Evolutionary conservation across 2,797 vertebrate genomes (phyloP), one percentile per base, ranked within the genome.

Genomic region (Basileuterus tristriatus): DNA sequence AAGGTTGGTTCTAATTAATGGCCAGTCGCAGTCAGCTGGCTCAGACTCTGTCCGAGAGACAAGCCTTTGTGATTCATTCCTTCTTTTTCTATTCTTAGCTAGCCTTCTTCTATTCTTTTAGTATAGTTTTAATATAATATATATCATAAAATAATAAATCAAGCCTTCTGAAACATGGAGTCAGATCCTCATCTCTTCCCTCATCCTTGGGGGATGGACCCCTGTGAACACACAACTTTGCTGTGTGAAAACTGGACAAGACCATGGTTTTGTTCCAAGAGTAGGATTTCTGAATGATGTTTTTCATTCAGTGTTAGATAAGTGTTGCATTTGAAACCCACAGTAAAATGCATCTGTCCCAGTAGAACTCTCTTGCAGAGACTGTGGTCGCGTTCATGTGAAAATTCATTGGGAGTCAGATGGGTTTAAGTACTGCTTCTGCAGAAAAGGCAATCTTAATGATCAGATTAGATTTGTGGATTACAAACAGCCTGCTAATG

Each of bases 341-440:
- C 5, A 60, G 15, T 39, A 62, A 91, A 76, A 62, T 39, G 7
- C 20, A 9, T 30, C n/a, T 70, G 17, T 72, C 21, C 8, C n/a
- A 43, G 46, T 12, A 49, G 12, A 47, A 22, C 41, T 50, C 20
- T 67, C 14, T 44, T 90, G 21, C 21, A 52, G 26, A 47, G 24
- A 7, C n/a, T 50, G 1, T 59, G 20, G 20, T 50, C 7, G 11
- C 2, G 2, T 62, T 26, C 15, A 6, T 7, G 4, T 70, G 44
- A 41, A 60, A 74, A 62, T 43, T 60, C n/a, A 11, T 13, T 68
- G 29, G 23, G 34, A 71, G 14, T 69, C 44, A 44, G 43, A 15
- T 58, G n/a, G 11, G 5, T 80, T 90, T 80, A 63, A 77, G 18
- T 44, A 37, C 32, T 52, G 8, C 10, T 75, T 62, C 53, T 74